A percentile compares a stretch with the other conserved stretches of the same genome.
phyloP scores from a whole-genome alignment of 2,113 vertebrate genomes.

The Rhinolophus sinicus region DNA sequence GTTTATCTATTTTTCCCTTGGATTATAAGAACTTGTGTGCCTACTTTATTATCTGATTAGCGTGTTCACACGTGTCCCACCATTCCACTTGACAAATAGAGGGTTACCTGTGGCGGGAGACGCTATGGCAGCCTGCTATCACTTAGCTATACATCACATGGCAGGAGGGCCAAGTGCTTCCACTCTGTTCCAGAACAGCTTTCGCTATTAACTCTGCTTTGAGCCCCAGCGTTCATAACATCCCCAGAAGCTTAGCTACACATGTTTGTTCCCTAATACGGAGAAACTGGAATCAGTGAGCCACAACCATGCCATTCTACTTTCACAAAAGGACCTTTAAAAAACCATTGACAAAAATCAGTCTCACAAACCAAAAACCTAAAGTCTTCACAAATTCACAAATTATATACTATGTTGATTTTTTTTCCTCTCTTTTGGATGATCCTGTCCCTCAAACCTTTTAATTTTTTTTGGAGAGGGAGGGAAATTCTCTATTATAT shows the following conservation, averaged over 20 bases:
- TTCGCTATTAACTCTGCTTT: neutral
- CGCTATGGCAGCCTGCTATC: rapidly evolving
- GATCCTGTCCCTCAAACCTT: neutral
- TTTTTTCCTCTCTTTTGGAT: neutral
- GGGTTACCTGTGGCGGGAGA: neutral
- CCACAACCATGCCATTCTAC: rapidly evolving
- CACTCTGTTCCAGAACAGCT: neutral
- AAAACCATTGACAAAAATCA: neutral
- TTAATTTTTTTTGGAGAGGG: neutral
- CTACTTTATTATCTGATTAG: neutral
- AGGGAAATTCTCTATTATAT: neutral
- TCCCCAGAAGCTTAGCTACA: neutral
- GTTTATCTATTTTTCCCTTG: neutral
- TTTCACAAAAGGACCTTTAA: neutral
- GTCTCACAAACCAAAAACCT: neutral
- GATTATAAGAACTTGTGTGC: neutral
- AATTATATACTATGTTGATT: neutral
- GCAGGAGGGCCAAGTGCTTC: neutral
- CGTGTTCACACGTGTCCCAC: neutral
- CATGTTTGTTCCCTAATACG: neutral
- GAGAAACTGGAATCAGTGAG: neutral
- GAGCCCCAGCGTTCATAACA: neutral
- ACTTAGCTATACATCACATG: rapidly evolving
- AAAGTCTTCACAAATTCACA: neutral
- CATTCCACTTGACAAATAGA: neutral